These are phyloP conservation scores for Glaucidium brasilianum DNA, from an alignment of 2,113 vertebrate species.

Conservation along the genomic window DNA sequence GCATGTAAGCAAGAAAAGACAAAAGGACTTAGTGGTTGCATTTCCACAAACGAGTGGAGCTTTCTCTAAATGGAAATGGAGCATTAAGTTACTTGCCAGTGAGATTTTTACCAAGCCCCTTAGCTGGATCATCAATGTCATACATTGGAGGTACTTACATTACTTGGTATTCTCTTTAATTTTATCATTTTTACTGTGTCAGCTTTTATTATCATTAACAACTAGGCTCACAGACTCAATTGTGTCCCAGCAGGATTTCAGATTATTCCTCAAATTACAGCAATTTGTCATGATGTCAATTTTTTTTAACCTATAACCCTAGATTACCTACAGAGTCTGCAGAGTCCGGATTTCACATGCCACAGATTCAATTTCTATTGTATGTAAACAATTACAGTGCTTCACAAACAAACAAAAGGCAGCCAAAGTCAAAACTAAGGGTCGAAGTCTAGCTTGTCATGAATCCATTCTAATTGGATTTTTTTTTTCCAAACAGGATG, in stretches of 20 bases:
- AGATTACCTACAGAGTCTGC: background rate
- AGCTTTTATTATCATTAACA: slow-evolving; percentile 70
- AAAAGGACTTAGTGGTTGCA: background rate
- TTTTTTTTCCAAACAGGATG: background rate
- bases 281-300: slow-evolving; percentile 60
- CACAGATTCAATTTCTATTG: slow-evolving; percentile 16
- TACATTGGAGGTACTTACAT: background rate
- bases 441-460: background rate
- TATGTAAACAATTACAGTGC: slow-evolving; percentile 18
- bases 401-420: slow-evolving; percentile 33
- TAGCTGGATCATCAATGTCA: background rate
- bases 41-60: background rate
- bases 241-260: slow-evolving; percentile 48
- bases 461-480: background rate
- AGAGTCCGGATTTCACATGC: background rate
- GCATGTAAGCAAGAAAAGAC: background rate
- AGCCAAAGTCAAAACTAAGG: slow-evolving; percentile 8
- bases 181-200: slow-evolving; percentile 60
- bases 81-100: background rate
- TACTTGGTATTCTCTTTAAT: slow-evolving; percentile 40
- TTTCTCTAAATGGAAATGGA: background rate
- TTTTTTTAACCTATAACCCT: slow-evolving; percentile 54
- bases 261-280: slow-evolving; percentile 66
- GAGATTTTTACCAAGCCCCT: background rate
- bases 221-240: slow-evolving; percentile 30